phyloP scores from a whole-genome alignment of 2,113 vertebrate genomes.

The Onychostoma macrolepis region DNA sequence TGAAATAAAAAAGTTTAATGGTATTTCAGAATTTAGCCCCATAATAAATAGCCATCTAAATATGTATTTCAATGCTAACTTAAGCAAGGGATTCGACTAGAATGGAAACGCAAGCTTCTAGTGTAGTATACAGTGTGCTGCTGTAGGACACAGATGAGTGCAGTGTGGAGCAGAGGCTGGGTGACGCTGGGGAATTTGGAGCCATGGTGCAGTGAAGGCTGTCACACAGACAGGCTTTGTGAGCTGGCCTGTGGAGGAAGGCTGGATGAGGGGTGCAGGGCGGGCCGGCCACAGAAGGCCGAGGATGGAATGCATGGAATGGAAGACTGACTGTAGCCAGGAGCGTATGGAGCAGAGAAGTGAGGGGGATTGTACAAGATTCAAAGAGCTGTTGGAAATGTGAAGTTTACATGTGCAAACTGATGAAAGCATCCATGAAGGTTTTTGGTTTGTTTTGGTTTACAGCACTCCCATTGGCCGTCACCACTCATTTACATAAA shows the following conservation, averaged over 20 bases:
- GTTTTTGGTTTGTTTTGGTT: not conserved
- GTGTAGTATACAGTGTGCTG: not conserved
- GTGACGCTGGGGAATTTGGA: constrained; percentile 50
- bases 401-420: constrained; percentile 11
- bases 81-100: not conserved
- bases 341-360: constrained; percentile 47
- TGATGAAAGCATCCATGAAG: not conserved
- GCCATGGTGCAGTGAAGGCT: constrained; percentile 34
- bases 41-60: not conserved
- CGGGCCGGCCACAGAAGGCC: constrained; percentile 70
- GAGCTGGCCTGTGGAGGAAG: constrained; percentile 58
- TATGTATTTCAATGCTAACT: not conserved
- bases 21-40: too few species aligned
- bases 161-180: constrained; percentile 6
- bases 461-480: not conserved
- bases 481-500: not conserved
- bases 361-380: not conserved
- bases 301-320: constrained; percentile 80
- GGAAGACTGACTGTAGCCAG: constrained; percentile 64
- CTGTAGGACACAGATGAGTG: not conserved
- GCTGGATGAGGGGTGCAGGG: constrained; percentile 48
- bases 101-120: not conserved
- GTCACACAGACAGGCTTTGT: constrained; percentile 75
- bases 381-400: not conserved
- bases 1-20: too few species aligned